Percentiles rank a stretch among this genome's conserved stretches.
Evolutionary conservation across 2,113 vertebrate species (phyloP).

Genomic region (Reinhardtius hippoglossoides): DNA sequence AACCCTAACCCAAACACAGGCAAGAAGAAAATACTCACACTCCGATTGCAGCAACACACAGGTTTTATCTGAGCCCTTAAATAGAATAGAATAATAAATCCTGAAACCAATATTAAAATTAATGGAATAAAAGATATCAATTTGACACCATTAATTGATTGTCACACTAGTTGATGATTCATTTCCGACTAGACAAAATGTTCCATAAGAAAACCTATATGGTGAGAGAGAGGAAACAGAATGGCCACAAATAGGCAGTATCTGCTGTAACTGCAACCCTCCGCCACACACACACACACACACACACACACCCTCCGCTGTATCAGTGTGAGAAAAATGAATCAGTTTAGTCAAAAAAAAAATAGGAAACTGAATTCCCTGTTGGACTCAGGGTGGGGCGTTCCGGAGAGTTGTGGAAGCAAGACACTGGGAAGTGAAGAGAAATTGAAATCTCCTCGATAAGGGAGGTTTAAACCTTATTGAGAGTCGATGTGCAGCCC

Average conservation of each 20-base stretch:
- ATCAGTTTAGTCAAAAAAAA: neutral
- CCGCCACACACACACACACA: neutral
- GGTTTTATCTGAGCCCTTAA: too few relatives aligned
- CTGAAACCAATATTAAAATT: too few relatives aligned
- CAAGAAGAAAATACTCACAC: too few relatives aligned
- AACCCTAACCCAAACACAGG: too few relatives aligned
- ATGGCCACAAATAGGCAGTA: neutral
- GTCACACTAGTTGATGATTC: too few relatives aligned
- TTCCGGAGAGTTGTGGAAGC: neutral
- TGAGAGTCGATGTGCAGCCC: conserved; percentile 54
- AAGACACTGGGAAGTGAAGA: conserved; percentile 23
- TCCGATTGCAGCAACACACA: too few relatives aligned
- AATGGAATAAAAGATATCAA: neutral
- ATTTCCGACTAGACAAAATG: neutral
- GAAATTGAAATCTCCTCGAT: conserved; percentile 39
- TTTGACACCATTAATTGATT: neutral
- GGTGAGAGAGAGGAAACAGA: neutral
- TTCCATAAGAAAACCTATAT: neutral
- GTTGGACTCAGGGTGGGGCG: neutral
- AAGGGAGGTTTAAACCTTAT: conserved; percentile 61
- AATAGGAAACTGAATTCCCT: conserved; percentile 17
- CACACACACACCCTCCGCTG: neutral
- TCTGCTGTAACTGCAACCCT: conserved; percentile 2
- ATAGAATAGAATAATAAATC: too few relatives aligned
- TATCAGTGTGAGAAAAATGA: neutral